Evolutionary conservation across 2,113 vertebrate species (phyloP).

Genomic region (Petroica traversi): DNA sequence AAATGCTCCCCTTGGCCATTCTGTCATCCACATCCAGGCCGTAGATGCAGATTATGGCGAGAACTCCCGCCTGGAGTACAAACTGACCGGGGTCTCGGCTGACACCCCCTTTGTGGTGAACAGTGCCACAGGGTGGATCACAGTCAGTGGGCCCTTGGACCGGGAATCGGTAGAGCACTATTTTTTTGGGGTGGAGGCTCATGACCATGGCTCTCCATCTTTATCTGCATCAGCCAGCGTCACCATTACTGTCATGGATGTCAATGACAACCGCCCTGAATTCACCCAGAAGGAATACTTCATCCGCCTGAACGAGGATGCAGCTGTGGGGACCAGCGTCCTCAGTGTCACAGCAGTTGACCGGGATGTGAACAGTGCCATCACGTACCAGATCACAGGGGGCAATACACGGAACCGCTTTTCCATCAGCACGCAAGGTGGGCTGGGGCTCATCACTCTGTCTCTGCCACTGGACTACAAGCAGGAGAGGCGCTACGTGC

Average conservation of each 20-base stretch:
- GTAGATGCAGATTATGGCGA: constrained; percentile 93
- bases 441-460: constrained; percentile 88
- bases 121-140: constrained; percentile 94
- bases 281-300: constrained; percentile 94
- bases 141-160: constrained; percentile 90
- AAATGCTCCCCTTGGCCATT: constrained; percentile 92
- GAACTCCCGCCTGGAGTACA: constrained; percentile 92
- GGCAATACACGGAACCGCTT: constrained; percentile 97
- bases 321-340: constrained; percentile 90
- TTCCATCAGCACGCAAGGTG: constrained; percentile 92
- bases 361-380: constrained; percentile 93
- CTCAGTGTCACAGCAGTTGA: constrained; percentile 91
- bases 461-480: constrained; percentile 96
- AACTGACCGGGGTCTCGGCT: constrained; percentile 82
- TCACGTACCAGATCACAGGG: constrained; percentile 96
- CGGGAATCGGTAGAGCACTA: constrained; percentile 94
- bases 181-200: constrained; percentile 93
- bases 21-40: constrained; percentile 96
- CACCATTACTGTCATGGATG: constrained; percentile 95
- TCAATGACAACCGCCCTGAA: constrained; percentile 96
- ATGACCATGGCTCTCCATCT: constrained; percentile 89
- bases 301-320: constrained; percentile 93
- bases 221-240: constrained; percentile 95
- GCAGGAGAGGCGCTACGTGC: constrained; percentile 93
- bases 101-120: constrained; percentile 94